Percentiles rank a stretch among this genome's conserved stretches.
phyloP scores from a whole-genome alignment of 2,888 invertebrate genomes.

The Cephonodes hylas region DNA sequence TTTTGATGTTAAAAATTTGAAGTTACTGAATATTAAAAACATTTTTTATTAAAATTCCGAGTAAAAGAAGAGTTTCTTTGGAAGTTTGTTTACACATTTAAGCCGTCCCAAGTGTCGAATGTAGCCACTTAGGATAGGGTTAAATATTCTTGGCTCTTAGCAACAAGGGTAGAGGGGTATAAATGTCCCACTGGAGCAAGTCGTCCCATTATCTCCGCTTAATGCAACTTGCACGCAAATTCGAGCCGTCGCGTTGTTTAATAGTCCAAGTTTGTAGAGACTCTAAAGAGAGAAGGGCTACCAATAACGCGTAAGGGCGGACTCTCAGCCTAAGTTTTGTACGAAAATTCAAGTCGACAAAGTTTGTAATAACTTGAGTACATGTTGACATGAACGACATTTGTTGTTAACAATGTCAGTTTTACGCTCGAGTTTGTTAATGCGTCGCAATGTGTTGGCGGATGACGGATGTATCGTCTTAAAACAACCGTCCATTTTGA shows the following conservation, averaged over 20 bases:
- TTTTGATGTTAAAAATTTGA: neutral
- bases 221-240: constrained; percentile 51
- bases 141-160: constrained; percentile 13
- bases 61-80: neutral
- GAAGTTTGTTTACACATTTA: neutral
- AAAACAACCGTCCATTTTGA: neutral
- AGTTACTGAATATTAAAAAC: neutral
- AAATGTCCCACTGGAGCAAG: constrained; percentile 35
- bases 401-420: constrained; percentile 4
- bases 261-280: constrained; percentile 49
- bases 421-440: neutral
- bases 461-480: neutral
- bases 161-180: constrained; percentile 11
- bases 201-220: constrained; percentile 40
- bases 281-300: constrained; percentile 35
- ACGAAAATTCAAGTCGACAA: constrained; percentile 34
- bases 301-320: constrained; percentile 41
- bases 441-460: neutral
- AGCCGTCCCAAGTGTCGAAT: neutral
- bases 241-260: constrained; percentile 38
- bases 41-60: neutral
- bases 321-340: constrained; percentile 31
- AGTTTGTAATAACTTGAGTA: constrained; percentile 28
- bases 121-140: constrained; percentile 13
- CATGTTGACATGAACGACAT: constrained; percentile 5